Base-by-base conservation (phyloP, 2,797 vertebrate genomes). In the Capromys pilorides region DNA sequence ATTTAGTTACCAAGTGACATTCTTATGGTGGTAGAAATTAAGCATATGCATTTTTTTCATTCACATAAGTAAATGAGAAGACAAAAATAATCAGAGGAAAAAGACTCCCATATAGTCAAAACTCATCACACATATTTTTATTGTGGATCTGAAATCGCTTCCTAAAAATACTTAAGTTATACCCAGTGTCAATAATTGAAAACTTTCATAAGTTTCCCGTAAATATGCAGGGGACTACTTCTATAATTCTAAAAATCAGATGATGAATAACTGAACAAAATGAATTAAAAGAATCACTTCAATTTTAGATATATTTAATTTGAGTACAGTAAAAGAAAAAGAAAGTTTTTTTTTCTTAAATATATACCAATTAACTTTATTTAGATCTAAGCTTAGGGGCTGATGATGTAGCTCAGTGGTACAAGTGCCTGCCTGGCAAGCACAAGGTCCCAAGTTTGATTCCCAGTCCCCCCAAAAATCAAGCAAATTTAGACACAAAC, bases 1-100 rank as follows among this genome's bases (percentile, higher is more conserved):
- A 81, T 94, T 86, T 51, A 93, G 80, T 94, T 92, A 94, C 49
- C 90, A 95, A 97, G 93, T 94, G 59, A 95, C 96, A 96, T 96
- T 96, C 84, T 83, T 97, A 91, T 89, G 93, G 86, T 96, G 39
- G 59, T 92, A 93, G 86, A 96, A 97, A 86, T 94, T 62, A 91
- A 81, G 86, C 59, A 75, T 88, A 33, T 33, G 64, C 59, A 57
- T 19, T 96, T 97, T 97, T 96, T 89, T 84, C 54, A 97, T 75
- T 88, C 88, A 62, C 24, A 92, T 94, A 49, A 86, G 67, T 80
- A 96, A 96, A 87, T 26, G 91, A 66, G 54, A 95, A 77, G 2
- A 3, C 90, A 26, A 95, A 11, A 96, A 73, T 62, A 95, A 97
- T 94, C 54, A 91, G 19, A 88, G 90, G 81, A 83, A 96, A 77